Evolutionary conservation across 2,797 vertebrate species (phyloP), one percentile per base, ranked within the genome.

Genomic region (Tiaroga cobitis): DNA sequence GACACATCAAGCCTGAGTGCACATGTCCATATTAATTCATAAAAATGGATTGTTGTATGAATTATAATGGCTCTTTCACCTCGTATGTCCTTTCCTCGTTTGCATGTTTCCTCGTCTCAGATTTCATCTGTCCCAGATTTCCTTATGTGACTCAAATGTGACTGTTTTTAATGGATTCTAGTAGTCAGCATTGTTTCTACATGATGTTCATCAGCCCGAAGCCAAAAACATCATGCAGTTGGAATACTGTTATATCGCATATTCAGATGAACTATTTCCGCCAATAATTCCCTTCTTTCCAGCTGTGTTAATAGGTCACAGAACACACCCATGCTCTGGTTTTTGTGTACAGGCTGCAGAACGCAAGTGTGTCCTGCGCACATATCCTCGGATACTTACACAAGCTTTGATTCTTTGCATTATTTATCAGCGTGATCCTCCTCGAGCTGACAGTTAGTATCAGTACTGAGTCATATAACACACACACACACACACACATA

Each of bases 351-450:
- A 59, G 32, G 13, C 41, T 43, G 21, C 76, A 63, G 8, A 80
- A 32, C 15, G 26, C 41, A 9, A 61, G n/a, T 61, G 59, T 43
- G 32, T 29, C 49, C 5, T 21, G 32, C 72, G 13, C 75, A 77
- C 63, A 43, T 41, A 34, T 41, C 26, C 51, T n/a, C 68, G 26
- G 67, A 54, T 37, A 46, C 63, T 73, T 37, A 19, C 51, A 68
- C 80, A 65, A 34, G 61, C 86, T 78, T 87, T 29, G 81, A 88
- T 82, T 67, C 63, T 4, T 39, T 85, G 54, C 59, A 87, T 90
- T 89, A 90, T 90, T 90, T 88, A 90, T 81, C 15, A 88, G 37
- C 10, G 81, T 82, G 41, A 61, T 56, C 76, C 13, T 78, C 51
- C 49, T 74, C n/a, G 16, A 41, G 70, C 49, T 24, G 26, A 81